These are phyloP conservation scores for Mesorhabditis spiculigera DNA, from an alignment of 2,888 invertebrate species.

Conservation along the genomic window DNA sequence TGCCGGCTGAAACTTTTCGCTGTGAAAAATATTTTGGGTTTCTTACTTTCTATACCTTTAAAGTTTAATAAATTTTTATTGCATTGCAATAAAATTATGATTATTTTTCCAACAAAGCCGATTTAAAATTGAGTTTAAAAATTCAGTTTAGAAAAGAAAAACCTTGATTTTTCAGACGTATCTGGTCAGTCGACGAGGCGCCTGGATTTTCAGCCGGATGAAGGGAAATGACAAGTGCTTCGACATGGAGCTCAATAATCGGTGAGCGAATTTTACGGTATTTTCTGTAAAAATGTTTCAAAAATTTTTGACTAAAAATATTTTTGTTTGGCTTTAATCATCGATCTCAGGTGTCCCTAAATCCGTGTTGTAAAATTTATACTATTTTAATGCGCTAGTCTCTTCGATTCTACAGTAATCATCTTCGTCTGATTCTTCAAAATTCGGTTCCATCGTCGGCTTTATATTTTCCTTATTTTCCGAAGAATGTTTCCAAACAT, in stretches of 20 bases:
- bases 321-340: too few relatives aligned
- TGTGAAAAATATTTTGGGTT: neutral
- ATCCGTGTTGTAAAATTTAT: too few relatives aligned
- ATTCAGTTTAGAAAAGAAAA: neutral
- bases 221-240: constrained; percentile 5
- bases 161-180: neutral
- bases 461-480: too few relatives aligned
- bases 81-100: neutral
- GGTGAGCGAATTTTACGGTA: neutral
- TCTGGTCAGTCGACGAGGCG: neutral
- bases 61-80: neutral
- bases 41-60: neutral
- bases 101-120: neutral
- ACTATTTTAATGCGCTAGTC: too few relatives aligned
- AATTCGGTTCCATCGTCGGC: too few relatives aligned
- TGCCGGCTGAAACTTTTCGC: neutral
- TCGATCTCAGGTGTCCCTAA: too few relatives aligned
- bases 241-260: constrained; percentile 4
- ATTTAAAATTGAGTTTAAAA: neutral
- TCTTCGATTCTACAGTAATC: too few relatives aligned
- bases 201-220: neutral
- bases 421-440: too few relatives aligned
- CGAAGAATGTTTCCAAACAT: too few relatives aligned
- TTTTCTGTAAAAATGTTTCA: too few relatives aligned
- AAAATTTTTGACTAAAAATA: too few relatives aligned